Conservation (phyloP, 2,113 vertebrate genomes). For the Platichthys stellatus region DNA sequence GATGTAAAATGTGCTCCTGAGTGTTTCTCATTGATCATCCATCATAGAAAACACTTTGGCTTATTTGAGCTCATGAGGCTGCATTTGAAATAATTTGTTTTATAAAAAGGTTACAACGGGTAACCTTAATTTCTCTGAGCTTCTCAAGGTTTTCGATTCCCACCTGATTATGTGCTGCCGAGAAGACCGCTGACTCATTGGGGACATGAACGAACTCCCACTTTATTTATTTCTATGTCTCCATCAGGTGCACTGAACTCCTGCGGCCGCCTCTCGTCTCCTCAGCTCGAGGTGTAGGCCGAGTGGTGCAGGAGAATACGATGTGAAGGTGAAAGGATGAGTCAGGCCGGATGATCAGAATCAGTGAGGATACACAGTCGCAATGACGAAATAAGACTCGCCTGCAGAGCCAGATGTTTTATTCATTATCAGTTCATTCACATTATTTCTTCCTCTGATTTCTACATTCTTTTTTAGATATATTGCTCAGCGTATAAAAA, state of each 20-base stretch:
- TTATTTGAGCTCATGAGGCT: no score
- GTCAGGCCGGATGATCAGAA: not conserved
- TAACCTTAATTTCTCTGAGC: not conserved
- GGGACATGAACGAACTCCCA: constrained; percentile 11
- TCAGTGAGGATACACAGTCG: not conserved
- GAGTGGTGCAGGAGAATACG: not conserved
- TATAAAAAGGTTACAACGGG: no score
- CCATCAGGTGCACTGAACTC: not conserved
- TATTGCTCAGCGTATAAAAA: not conserved
- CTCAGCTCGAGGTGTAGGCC: not conserved
- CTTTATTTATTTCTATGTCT: constrained; percentile 9
- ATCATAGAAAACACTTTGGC: no score
- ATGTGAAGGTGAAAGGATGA: not conserved
- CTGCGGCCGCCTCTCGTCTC: not conserved
- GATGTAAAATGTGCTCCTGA: no score
- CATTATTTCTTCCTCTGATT: not conserved
- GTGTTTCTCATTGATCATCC: no score
- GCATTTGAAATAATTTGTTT: no score
- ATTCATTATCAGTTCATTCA: not conserved
- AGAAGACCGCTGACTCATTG: constrained; percentile 13
- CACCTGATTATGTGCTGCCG: not conserved
- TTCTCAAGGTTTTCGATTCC: not conserved
- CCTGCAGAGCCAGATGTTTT: no score
- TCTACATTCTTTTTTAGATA: not conserved
- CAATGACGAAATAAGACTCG: not conserved